Percentiles rank a stretch among this genome's conserved stretches.
phyloP scores from a whole-genome alignment of 35 echinoderm and acorn worm species.

The Hemicentrotus pulcherrimus region DNA sequence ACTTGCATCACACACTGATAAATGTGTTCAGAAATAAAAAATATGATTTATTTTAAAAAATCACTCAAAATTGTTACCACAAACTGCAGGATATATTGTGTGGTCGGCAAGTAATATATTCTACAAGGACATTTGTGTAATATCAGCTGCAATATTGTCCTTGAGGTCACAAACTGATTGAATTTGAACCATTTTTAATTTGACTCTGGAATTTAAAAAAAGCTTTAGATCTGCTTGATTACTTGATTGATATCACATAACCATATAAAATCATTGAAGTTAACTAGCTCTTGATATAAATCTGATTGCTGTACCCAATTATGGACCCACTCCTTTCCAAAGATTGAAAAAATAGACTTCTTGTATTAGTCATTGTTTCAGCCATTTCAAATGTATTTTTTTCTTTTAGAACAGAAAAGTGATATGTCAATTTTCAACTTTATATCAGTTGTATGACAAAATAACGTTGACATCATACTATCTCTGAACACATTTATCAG shows the following conservation, averaged over 20 bases:
- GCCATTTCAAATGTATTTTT: neutral
- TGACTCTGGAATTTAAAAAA: neutral
- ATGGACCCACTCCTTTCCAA: neutral
- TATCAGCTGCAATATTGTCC: neutral
- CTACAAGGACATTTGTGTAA: neutral
- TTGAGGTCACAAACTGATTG: neutral
- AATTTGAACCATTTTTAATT: neutral
- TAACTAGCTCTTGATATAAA: neutral
- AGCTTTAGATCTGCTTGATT: neutral
- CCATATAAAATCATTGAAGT: neutral
- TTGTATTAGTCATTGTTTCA: neutral
- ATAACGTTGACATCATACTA: neutral
- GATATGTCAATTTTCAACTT: neutral
- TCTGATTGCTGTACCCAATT: no score
- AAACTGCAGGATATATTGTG: neutral
- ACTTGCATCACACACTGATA: conserved; percentile 2
- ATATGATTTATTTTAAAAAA: neutral
- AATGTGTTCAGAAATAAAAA: neutral
- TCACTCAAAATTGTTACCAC: neutral
- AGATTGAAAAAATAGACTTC: neutral
- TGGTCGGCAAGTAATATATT: neutral
- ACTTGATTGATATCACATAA: neutral
- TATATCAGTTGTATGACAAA: neutral
- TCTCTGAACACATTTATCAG: neutral
- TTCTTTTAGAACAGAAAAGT: neutral